These are phyloP conservation scores for Octomys mimax DNA, from an alignment of 2,797 vertebrate genomes.

Conservation along the genomic window DNA sequence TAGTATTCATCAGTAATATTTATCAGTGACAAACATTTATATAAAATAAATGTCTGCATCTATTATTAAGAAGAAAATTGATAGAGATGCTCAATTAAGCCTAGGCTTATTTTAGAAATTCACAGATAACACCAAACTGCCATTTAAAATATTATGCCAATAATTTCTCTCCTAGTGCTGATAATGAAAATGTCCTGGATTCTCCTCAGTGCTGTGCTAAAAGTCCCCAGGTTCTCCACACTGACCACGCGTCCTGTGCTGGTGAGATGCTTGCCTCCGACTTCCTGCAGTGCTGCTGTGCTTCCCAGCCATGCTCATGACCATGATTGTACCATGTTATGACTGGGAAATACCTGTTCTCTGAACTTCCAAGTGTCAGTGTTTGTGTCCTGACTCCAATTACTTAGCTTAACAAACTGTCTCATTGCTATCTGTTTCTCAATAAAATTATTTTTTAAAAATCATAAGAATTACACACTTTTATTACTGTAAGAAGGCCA, in stretches of 20 bases:
- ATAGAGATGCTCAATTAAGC: neutral
- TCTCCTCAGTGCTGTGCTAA: neutral
- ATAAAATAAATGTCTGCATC: neutral
- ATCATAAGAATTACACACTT: neutral
- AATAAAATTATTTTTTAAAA: no score
- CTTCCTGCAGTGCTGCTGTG: accelerated
- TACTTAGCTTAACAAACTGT: neutral
- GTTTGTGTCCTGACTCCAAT: neutral
- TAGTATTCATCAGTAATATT: no score
- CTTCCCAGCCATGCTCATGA: no score
- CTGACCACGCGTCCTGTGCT: accelerated
- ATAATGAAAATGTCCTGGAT: neutral
- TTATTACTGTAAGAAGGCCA: neutral
- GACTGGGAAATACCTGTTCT: neutral
- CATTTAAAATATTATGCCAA: neutral
- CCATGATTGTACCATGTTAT: accelerated
- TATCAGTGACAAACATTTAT: neutral
- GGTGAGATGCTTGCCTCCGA: neutral
- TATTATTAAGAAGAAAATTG: neutral
- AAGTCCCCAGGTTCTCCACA: neutral
- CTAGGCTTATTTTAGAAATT: neutral
- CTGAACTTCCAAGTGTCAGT: neutral
- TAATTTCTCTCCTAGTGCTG: no score
- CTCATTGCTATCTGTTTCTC: no score
- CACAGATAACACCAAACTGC: neutral